Conservation (phyloP, 2,888 invertebrate genomes). For the Drosophila ochracea region DNA sequence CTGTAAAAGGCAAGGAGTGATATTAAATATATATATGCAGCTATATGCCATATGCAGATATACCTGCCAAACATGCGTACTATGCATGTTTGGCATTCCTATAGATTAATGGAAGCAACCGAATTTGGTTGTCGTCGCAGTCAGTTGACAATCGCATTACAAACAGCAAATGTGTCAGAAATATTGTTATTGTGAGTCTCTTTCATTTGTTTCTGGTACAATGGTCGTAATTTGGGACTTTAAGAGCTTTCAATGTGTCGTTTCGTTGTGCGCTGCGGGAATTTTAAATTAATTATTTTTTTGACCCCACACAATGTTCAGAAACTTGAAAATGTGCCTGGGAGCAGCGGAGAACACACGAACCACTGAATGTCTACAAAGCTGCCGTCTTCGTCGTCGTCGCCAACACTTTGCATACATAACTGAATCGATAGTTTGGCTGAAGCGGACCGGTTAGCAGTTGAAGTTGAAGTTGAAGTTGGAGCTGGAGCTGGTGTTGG, state of each 20-base stretch:
- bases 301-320: slow-evolving; percentile 77
- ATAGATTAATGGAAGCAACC: slow-evolving; percentile 51
- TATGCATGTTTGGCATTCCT: slow-evolving; percentile 48
- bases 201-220: slow-evolving; percentile 75
- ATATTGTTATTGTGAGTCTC: slow-evolving; percentile 70
- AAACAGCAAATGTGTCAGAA: slow-evolving; percentile 77
- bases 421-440: slow-evolving; percentile 63
- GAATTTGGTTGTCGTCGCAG: slow-evolving; percentile 67
- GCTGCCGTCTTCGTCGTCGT: slow-evolving; percentile 40
- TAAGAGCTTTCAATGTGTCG: slow-evolving; percentile 81
- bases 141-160: slow-evolving; percentile 72
- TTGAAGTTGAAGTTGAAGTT: neutral
- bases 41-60: neutral
- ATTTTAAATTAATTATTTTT: slow-evolving; percentile 81
- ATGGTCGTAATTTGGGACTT: slow-evolving; percentile 80
- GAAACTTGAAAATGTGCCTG: slow-evolving; percentile 20
- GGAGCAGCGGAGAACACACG: slow-evolving; percentile 27
- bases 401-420: slow-evolving; percentile 55
- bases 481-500: neutral
- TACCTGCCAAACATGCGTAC: slow-evolving; percentile 1
- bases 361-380: slow-evolving; percentile 45
- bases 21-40: neutral
- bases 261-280: slow-evolving; percentile 71
- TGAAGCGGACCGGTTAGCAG: slow-evolving; percentile 40
- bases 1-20: neutral